A percentile compares a stretch with the other conserved stretches of the same genome.
Evolutionary conservation across 2,797 vertebrate species (phyloP).

Genomic region (Sardinella longiceps): DNA sequence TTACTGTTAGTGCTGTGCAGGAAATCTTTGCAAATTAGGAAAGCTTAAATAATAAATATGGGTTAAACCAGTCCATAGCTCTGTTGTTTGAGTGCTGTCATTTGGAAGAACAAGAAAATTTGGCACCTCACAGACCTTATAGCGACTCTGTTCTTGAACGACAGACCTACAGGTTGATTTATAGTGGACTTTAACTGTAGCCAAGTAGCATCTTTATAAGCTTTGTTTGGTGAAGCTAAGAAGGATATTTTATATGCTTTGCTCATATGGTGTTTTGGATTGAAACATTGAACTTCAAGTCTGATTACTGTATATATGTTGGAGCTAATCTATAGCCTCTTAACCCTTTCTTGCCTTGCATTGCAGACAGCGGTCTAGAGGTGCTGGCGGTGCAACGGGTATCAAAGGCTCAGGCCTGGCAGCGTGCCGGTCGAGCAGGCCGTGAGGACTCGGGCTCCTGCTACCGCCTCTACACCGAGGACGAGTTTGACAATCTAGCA

Average conservation of each 20-base stretch:
- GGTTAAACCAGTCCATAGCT: too few species aligned
- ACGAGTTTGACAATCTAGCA: constrained; percentile 88
- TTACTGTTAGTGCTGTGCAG: neutral
- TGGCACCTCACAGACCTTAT: too few species aligned
- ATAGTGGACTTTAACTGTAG: neutral
- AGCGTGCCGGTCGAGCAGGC: constrained; percentile 90
- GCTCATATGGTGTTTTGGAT: neutral
- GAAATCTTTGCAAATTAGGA: too few species aligned
- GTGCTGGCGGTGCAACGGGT: constrained; percentile 92
- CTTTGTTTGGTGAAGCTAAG: too few species aligned
- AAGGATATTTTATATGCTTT: neutral
- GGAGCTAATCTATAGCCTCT: neutral
- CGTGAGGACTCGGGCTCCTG: constrained; percentile 87
- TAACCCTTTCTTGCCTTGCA: neutral
- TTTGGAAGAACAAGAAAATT: too few species aligned
- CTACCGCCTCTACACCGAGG: constrained; percentile 94
- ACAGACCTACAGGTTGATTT: too few species aligned
- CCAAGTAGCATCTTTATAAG: neutral
- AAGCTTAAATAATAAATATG: neutral
- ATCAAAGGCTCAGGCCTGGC: constrained; percentile 97
- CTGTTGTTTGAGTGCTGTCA: too few species aligned
- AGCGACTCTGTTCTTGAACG: too few species aligned
- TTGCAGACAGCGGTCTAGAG: constrained; percentile 89
- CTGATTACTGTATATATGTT: neutral
- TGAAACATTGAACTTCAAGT: neutral